phyloP scores from a whole-genome alignment of 2,113 vertebrate genomes.

The Cacatua alba region DNA sequence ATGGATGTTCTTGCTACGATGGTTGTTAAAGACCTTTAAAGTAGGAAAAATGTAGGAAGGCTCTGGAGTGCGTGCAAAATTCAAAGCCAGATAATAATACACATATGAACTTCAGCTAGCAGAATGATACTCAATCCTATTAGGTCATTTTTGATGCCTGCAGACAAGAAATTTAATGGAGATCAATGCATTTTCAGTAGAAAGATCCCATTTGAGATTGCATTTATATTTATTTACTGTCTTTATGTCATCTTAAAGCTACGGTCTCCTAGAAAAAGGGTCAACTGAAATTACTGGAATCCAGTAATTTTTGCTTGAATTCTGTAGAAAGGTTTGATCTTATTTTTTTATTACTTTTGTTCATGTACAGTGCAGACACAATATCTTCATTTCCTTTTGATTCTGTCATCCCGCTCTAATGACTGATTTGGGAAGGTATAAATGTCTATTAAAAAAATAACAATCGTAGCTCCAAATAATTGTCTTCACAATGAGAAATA shows the following conservation, averaged over 20 bases:
- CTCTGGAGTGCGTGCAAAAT: neutral
- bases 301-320: neutral
- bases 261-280: neutral
- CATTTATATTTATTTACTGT: slow-evolving; percentile 18
- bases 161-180: slow-evolving; percentile 29
- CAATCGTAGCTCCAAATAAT: neutral
- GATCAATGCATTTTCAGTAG: slow-evolving; percentile 7
- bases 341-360: neutral
- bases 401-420: neutral
- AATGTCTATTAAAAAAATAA: neutral
- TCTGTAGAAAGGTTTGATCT: neutral
- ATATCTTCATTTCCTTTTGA: neutral
- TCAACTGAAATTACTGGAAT: neutral
- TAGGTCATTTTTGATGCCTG: neutral
- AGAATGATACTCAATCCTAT: neutral
- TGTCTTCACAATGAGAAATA: neutral
- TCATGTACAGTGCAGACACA: neutral
- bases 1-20: slow-evolving; percentile 33
- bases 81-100: slow-evolving; percentile 15
- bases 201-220: neutral
- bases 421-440: neutral
- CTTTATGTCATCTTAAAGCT: neutral
- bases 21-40: slow-evolving; percentile 10
- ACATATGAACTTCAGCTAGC: neutral
- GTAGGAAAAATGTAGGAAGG: neutral